Base-by-base conservation (phyloP, 2,888 invertebrate species). In the Acanthosepion esculentum region DNA sequence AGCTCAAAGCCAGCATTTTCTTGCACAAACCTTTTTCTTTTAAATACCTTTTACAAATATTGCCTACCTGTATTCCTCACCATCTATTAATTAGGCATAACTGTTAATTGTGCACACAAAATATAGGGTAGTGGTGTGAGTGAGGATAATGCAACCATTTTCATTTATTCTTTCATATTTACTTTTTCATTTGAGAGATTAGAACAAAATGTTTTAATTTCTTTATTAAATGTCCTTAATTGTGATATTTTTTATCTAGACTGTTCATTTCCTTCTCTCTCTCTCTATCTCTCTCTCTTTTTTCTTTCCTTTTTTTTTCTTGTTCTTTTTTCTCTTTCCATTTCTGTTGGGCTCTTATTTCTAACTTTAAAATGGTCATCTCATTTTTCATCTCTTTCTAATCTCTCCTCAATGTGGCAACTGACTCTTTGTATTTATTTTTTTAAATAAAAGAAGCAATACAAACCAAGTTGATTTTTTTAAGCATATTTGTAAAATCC, bases 141-240 rank as follows among this genome's bases (percentile, higher is more conserved):
- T 78, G 78, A 78, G 78, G n/a, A 15, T 78, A 78, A 78, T n/a
- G 12, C n/a, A n/a, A n/a, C n/a, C 78, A 78, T 78, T 78, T 78
- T 78, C 78, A 78, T 78, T 78, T 78, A 78, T n/a, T 78, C n/a
- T 78, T 78, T 78, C 78, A 78, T 78, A n/a, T 78, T 78, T 78
- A 78, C 29, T 23, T 78, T n/a, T 78, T n/a, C 78, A n/a, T 78
- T 78, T 33, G 78, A 78, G 78, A 33, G 78, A 78, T 78, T 78
- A n/a, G 78, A 78, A 78, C 78, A n/a, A 78, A 78, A 78, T 78
- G n/a, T n/a, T 33, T 78, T 78, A n/a, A 78, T 78, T 33, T 78
- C n/a, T 78, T 33, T 15, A 78, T 78, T 78, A 78, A 78, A 78
- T 78, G 78, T 78, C 78, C 12, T 15, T 20, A 59, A 59, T 5